Evolutionary conservation across 35 echinoderm and acorn worm species (phyloP).

Genomic region (Hemicentrotus pulcherrimus): DNA sequence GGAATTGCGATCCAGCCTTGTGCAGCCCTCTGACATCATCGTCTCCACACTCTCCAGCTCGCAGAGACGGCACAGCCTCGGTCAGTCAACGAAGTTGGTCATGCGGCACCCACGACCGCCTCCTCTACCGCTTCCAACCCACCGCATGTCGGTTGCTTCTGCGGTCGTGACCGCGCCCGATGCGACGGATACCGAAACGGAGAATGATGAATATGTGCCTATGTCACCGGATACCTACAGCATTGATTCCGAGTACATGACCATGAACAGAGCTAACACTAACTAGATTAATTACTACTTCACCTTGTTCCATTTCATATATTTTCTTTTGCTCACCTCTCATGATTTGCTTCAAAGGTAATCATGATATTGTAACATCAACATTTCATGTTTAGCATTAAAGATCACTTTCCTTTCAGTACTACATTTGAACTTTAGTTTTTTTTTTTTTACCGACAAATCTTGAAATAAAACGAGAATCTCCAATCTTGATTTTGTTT

Average conservation of each 20-base stretch:
- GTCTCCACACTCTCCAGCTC: background rate
- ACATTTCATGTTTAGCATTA: too few relatives aligned
- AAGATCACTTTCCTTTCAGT: too few relatives aligned
- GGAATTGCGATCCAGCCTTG: background rate
- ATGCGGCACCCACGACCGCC: background rate
- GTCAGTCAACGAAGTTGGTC: background rate
- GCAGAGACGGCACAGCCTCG: background rate
- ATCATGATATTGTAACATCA: too few relatives aligned
- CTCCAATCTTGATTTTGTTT: too few relatives aligned
- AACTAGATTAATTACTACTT: background rate
- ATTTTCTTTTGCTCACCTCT: too few relatives aligned
- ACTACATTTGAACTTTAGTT: too few relatives aligned
- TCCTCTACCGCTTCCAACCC: background rate
- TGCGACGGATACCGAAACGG: background rate
- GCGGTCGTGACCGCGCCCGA: background rate
- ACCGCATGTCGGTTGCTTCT: background rate
- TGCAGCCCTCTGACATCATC: background rate
- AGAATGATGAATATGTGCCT: background rate
- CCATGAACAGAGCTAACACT: background rate
- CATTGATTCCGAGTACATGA: background rate
- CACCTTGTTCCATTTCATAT: too few relatives aligned
- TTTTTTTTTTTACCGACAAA: too few relatives aligned
- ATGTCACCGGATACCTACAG: background rate
- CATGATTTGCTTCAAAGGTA: too few relatives aligned
- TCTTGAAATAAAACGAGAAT: too few relatives aligned